phyloP scores from a whole-genome alignment of 2,888 invertebrate genomes.

The Drosophila falleni region DNA sequence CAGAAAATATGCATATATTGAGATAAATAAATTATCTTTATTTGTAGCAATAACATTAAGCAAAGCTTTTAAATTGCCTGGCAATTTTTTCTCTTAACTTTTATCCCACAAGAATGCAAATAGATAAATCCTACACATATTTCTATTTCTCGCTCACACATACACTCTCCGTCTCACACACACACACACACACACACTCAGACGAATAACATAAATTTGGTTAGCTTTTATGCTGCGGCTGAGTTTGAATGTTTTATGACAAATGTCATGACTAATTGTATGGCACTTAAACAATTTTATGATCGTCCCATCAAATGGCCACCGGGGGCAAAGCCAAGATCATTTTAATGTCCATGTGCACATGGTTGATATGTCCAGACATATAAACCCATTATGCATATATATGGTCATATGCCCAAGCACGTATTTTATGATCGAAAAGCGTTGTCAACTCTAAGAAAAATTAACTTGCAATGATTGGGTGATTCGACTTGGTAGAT shows the following conservation, averaged over 20 bases:
- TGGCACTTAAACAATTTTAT: slow-evolving; percentile 67
- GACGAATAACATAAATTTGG: not conserved
- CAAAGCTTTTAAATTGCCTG: not conserved
- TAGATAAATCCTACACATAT: not conserved
- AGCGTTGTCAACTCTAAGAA: slow-evolving; percentile 20
- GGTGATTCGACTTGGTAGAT: not conserved
- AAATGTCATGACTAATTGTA: slow-evolving; percentile 75
- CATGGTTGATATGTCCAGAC: slow-evolving; percentile 20
- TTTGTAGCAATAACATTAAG: not conserved
- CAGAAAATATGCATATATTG: too few relatives aligned
- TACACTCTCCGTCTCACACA: not conserved
- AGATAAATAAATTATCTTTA: too few relatives aligned
- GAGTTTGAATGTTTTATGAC: slow-evolving; percentile 58
- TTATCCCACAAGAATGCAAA: slow-evolving; percentile 16
- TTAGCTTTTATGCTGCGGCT: slow-evolving; percentile 42
- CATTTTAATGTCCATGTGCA: slow-evolving; percentile 16
- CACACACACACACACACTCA: not conserved
- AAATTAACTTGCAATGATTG: too few relatives aligned
- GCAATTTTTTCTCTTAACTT: not conserved
- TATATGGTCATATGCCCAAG: slow-evolving; percentile 9
- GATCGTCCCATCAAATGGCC: slow-evolving; percentile 46
- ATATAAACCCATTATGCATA: slow-evolving; percentile 25
- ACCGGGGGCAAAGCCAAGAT: slow-evolving; percentile 19
- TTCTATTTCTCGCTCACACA: not conserved
- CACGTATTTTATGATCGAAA: slow-evolving; percentile 16